Evolutionary conservation across 64 coral and sea anemone genomes (phyloP), one percentile per base, ranked within the genome.

Genomic region (Platygyra sinensis): DNA sequence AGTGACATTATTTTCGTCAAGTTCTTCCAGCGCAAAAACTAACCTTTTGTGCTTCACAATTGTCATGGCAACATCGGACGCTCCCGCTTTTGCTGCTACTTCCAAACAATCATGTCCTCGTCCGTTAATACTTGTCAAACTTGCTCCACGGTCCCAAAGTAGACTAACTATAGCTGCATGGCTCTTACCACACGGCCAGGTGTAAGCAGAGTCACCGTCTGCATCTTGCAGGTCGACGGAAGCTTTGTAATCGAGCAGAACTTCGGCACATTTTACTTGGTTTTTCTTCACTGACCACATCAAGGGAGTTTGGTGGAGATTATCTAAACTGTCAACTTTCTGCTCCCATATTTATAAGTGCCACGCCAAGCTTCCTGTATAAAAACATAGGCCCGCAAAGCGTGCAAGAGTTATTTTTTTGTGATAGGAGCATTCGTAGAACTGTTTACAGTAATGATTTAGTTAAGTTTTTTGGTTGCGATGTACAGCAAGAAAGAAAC

Each of bases 1-100:
- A 36, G 33, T 36, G 1, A 36, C 33, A 36, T 3, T 36, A 36
- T 36, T 36, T 69, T 10, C 5, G 29, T 10, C 10, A 25, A 1
- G 22, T 10, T n/a, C 65, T 25, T 11, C 22, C 20, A 25, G 2
- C 4, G 29, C 22, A 25, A 69, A 7, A 33, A 20, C 32, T 85
- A 4, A 85, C 94, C 94, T 93, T 76, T 86, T 52, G 30, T 96
- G 94, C 52, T 93, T 93, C 29, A 86, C 83, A 76, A 96, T 32
- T 54, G 80, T 39, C 94, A 93, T 93, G 14, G 89, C 87, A 4
- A 86, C 87, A 2, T 93, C 87, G 7, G 60, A 51, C 13, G 91
- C 79, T 10, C 89, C 94, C 46, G 92, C 80, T 72, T 93, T 96
- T 3, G 88, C 91, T 52, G 87, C 77, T 7, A 90, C 20, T 61